phyloP scores from a whole-genome alignment of 2,113 vertebrate genomes.

The Bucco capensis region DNA sequence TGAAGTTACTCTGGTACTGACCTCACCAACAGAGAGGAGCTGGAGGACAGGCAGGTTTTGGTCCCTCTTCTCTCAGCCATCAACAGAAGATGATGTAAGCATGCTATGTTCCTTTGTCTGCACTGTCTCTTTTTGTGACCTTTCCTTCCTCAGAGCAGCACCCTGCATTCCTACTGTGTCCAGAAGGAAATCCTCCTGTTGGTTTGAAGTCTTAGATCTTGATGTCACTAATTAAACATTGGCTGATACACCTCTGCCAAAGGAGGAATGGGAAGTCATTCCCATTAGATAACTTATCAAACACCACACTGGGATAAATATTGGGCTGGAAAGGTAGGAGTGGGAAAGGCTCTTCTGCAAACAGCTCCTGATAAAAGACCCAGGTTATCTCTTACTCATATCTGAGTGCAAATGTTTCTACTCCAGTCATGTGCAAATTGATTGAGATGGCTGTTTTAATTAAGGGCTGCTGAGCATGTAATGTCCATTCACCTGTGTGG shows the following conservation, averaged over 20 bases:
- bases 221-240: neutral
- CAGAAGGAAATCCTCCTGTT: neutral
- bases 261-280: neutral
- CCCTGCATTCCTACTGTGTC: neutral
- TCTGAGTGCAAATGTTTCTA: conserved; percentile 2
- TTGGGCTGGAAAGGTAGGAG: neutral
- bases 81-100: neutral
- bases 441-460: conserved; percentile 5
- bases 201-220: neutral
- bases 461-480: neutral
- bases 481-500: neutral
- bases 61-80: neutral
- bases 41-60: neutral
- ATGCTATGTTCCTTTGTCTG: neutral
- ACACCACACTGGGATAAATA: neutral
- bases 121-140: neutral
- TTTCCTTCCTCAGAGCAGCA: neutral
- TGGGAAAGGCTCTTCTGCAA: neutral
- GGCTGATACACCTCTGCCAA: neutral
- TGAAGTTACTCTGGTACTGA: neutral
- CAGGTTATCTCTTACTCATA: neutral
- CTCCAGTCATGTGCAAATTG: neutral
- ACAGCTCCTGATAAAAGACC: neutral
- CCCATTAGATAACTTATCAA: neutral
- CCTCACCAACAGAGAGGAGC: neutral